Evolutionary conservation across 2,888 invertebrate genomes (phyloP), one percentile per base, ranked within the genome.

Genomic region (Drosophila niveifrons): DNA sequence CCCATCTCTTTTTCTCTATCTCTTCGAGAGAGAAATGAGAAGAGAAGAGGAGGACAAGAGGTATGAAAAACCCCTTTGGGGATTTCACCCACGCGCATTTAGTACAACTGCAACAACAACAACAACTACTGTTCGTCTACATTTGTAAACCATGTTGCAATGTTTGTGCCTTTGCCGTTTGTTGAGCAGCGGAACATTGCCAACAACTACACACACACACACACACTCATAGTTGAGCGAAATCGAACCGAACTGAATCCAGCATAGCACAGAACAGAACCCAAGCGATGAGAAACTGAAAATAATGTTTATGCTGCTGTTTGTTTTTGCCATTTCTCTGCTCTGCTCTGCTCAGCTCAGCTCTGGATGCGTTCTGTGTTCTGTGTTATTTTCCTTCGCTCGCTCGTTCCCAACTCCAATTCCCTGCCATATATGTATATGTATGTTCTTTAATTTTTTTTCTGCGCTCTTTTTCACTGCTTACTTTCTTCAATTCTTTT

Each of bases 261-360:
- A 63, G 61, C 36, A 61, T 63, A 63, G 61, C 36, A 58, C 66
- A 63, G 61, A 41, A 61, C 66, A 63, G 61, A 41, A 61, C 39
- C 39, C n/a, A 17, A 48, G 29, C 78, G 67, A 78, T 77, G 89
- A 77, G 89, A 70, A 81, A 78, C 82, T 72, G 85, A 88, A 84
- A 84, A 89, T 84, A 84, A 89, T 89, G 83, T 89, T 89, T 89
- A 81, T 89, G 85, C 88, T 88, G 73, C 88, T 84, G 79, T 89
- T 84, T 84, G 89, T 88, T 78, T 89, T 83, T 89, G 69, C 78
- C 84, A 84, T 78, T 84, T 78, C 83, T 68, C 64, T 72, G 70
- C 65, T 6, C 34, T 36, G 34, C 34, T 10, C 39, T 41, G 39
- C 39, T 6, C 34, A 11, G 34, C 34, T 10, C 39, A 15, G 39